These are phyloP conservation scores for Pedicia rivosa DNA, from an alignment of 2,888 invertebrate species.

Conservation along the genomic window DNA sequence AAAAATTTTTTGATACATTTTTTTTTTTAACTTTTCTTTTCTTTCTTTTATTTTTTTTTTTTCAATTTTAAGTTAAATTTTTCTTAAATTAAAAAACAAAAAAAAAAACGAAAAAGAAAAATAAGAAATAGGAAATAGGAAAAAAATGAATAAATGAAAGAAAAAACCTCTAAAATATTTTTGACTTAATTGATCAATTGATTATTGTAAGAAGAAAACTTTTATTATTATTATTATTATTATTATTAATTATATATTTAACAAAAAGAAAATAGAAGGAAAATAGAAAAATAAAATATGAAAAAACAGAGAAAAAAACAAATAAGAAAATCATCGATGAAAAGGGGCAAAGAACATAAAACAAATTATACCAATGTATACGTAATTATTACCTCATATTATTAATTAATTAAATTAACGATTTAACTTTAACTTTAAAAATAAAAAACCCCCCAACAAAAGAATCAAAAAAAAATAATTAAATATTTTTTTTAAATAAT, in stretches of 20 bases:
- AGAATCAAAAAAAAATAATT: neutral
- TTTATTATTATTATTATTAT: neutral
- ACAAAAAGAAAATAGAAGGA: neutral
- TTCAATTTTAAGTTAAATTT: too few relatives aligned
- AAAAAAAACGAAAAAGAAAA: too few relatives aligned
- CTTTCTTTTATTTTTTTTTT: too few relatives aligned
- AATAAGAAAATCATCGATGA: neutral
- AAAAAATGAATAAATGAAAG: too few relatives aligned
- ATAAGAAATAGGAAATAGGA: too few relatives aligned
- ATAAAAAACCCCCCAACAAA: neutral
- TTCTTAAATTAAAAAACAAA: too few relatives aligned
- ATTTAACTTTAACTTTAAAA: neutral
- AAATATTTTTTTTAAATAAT: neutral
- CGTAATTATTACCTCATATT: slow-evolving; percentile 15
- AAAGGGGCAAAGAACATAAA: slow-evolving; percentile 6
- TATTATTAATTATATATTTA: slow-evolving; percentile 1
- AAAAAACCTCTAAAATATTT: too few relatives aligned
- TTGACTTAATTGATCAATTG: too few relatives aligned
- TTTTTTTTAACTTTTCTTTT: too few relatives aligned
- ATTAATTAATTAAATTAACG: slow-evolving; percentile 9
- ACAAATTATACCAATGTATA: slow-evolving; percentile 14
- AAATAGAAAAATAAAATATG: neutral
- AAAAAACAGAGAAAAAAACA: neutral
- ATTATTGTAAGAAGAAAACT: too few relatives aligned
- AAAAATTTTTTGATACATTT: too few relatives aligned